phyloP scores from a whole-genome alignment of 2,113 vertebrate species.

The Corvus cornix region DNA sequence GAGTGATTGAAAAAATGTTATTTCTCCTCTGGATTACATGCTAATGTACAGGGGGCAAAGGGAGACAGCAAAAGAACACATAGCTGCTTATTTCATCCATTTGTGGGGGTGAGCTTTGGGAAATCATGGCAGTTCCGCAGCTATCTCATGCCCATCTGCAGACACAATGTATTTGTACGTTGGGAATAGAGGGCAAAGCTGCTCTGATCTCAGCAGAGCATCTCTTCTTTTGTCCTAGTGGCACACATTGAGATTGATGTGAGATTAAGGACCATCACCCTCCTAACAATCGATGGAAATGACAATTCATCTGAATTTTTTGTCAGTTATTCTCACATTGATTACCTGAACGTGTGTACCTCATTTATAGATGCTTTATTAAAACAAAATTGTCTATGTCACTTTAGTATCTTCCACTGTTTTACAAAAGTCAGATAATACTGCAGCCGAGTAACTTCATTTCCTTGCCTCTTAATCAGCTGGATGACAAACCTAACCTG shows the following conservation, averaged over 20 bases:
- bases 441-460: slow-evolving; percentile 19
- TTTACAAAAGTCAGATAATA: slow-evolving; percentile 39
- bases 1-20: slow-evolving; percentile 89
- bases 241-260: slow-evolving; percentile 99
- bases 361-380: slow-evolving; percentile 80
- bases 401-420: slow-evolving; percentile 35
- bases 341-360: slow-evolving; percentile 75
- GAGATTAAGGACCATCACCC: slow-evolving; percentile 89
- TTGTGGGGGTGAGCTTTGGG: slow-evolving; percentile 85
- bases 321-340: slow-evolving; percentile 80
- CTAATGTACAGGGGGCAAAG: slow-evolving; percentile 85
- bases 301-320: slow-evolving; percentile 87
- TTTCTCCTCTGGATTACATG: slow-evolving; percentile 90
- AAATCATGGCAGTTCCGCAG: slow-evolving; percentile 85
- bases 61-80: slow-evolving; percentile 86
- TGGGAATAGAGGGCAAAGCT: slow-evolving; percentile 85
- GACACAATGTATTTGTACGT: slow-evolving; percentile 86
- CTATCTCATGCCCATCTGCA: slow-evolving; percentile 89
- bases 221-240: slow-evolving; percentile 89
- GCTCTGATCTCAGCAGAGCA: slow-evolving; percentile 85
- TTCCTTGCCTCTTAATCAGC: slow-evolving; percentile 40
- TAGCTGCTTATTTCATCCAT: slow-evolving; percentile 87
- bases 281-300: slow-evolving; percentile 85
- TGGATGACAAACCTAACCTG: slow-evolving; percentile 31
- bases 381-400: slow-evolving; percentile 72